A percentile compares a stretch with the other conserved stretches of the same genome.
Conservation (phyloP, 2,888 invertebrate genomes). For the Diaphora mendica region DNA sequence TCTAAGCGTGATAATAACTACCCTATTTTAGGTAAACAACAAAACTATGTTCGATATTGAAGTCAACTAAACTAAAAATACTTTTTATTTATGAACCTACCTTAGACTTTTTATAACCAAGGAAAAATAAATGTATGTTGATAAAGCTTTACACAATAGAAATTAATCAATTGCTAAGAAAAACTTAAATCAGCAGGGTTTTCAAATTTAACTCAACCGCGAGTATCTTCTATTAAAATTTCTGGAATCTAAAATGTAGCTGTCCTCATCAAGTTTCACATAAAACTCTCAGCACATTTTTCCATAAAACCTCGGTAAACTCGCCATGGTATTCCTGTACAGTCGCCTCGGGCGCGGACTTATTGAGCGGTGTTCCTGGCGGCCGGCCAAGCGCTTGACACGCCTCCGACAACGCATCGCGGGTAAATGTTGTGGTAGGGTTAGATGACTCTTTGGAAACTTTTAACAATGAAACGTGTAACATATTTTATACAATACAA, state of each 20-base stretch:
- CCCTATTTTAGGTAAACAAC: no score
- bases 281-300: background rate
- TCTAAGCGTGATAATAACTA: no score
- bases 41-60: no score
- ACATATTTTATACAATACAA: background rate
- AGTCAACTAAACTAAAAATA: no score
- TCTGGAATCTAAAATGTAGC: background rate
- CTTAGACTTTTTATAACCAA: no score
- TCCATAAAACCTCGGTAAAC: slow-evolving; percentile 7
- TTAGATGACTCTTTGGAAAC: slow-evolving; percentile 6
- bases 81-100: no score
- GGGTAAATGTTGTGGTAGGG: slow-evolving; percentile 17
- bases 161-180: no score
- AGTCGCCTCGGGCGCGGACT: slow-evolving; percentile 12
- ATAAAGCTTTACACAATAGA: no score
- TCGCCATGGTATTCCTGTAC: background rate
- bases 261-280: background rate
- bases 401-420: slow-evolving; percentile 34
- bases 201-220: no score
- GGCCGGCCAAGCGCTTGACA: slow-evolving; percentile 43
- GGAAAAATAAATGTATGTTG: no score
- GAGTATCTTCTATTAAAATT: background rate
- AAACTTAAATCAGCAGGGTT: no score
- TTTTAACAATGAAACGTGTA: slow-evolving; percentile 11
- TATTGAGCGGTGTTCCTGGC: slow-evolving; percentile 47